Percentiles rank a stretch among this genome's conserved stretches.
phyloP scores from a whole-genome alignment of 1,140 invertebrate genomes.

The Aphaenogaster ashmeadi region DNA sequence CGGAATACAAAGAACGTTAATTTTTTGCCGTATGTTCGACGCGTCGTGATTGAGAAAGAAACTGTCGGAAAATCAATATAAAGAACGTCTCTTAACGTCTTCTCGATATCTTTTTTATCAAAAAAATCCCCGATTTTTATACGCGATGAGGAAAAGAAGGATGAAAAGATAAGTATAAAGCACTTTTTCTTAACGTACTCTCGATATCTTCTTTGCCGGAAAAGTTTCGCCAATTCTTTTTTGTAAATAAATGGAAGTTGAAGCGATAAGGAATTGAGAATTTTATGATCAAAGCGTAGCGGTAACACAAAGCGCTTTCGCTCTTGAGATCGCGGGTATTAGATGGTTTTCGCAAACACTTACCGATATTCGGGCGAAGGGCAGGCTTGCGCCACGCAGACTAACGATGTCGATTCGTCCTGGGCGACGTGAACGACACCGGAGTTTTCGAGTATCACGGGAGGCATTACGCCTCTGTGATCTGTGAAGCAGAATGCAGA shows the following conservation, averaged over 20 bases:
- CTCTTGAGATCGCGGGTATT: not conserved
- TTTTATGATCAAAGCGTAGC: not conserved
- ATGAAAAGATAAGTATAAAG: not conserved
- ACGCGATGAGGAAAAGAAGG: not conserved
- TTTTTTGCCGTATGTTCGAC: not conserved
- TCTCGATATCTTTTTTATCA: not conserved
- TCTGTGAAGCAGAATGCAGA: conserved; percentile 86
- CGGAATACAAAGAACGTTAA: not conserved
- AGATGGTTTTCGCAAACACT: conserved; percentile 67
- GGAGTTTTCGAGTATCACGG: conserved; percentile 91
- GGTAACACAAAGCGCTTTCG: not conserved
- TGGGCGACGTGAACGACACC: conserved; percentile 90
- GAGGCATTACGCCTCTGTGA: conserved; percentile 90
- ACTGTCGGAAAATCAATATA: not conserved
- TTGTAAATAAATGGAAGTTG: not conserved
- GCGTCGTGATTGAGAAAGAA: not conserved
- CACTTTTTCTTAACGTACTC: not conserved
- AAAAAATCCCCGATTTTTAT: not conserved
- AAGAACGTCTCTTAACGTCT: not conserved
- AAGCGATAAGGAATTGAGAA: not conserved
- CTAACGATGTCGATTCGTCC: conserved; percentile 92
- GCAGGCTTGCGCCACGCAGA: conserved; percentile 92
- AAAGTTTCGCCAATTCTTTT: not conserved
- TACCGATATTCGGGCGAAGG: conserved; percentile 92
- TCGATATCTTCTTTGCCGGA: not conserved